Base-by-base conservation (phyloP, 2,113 vertebrate genomes). In the Columba livia region DNA sequence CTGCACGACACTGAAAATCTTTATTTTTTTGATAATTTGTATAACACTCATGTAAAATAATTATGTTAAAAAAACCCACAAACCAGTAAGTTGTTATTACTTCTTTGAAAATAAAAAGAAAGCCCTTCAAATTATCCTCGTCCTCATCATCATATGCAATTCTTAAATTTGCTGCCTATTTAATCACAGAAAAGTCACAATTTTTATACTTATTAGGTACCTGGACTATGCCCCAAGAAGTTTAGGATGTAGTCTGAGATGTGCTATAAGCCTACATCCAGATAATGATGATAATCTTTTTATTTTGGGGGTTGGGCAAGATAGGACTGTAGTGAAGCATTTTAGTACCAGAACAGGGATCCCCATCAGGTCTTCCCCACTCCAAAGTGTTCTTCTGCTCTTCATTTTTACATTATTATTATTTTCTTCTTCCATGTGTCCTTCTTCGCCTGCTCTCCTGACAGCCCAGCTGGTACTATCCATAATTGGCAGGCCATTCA, bases 391-490 rank as follows among this genome's bases (percentile, higher is more conserved):
- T 65, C 36, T 92, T 26, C 56, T 48, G 48, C 5, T 67, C 42
- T 64, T 90, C 8, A n/a, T 83, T 94, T 81, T 58, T 69, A 71
- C 38, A 40, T 80, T 61, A 34, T 70, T 67, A 87, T 61, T 90
- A 79, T 79, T 81, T 53, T 83, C n/a, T 83, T 94, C 53, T 66
- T 77, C 60, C 40, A 5, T 78, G 53, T 86, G 79, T 96, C 93
- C 93, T 96, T 93, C 75, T 92, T 93, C 87, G 64, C 73, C 65
- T 84, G 83, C 69, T 94, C 77, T 89, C 69, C 92, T 94, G 91
- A 86, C 89, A 94, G 89, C 80, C 92, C 96, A 96, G 95, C 96
- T 96, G 95, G 94, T 95, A 90, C 80, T 84, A 72, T 67, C 91
- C 88, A 36, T 74, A 93, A 96, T 95, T 97, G 93, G 94, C 96